These are phyloP conservation scores for Alectura lathami DNA, from an alignment of 2,113 vertebrate genomes.

Conservation along the genomic window DNA sequence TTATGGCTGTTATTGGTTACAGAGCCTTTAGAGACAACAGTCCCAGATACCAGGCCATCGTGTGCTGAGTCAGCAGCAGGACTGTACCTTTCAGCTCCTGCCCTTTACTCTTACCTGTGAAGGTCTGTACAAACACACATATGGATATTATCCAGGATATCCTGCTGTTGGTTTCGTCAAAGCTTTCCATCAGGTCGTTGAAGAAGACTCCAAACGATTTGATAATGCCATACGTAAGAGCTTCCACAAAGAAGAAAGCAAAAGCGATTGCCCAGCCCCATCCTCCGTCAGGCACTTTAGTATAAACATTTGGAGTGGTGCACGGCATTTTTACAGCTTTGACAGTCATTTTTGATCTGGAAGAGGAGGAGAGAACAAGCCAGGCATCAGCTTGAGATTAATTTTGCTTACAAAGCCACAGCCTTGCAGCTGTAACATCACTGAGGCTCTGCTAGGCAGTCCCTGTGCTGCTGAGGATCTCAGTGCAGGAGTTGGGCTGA, in stretches of 20 bases:
- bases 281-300: slow-evolving; percentile 92
- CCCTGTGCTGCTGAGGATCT: neutral
- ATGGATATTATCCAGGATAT: slow-evolving; percentile 97
- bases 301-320: slow-evolving; percentile 84
- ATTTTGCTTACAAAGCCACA: neutral
- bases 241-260: slow-evolving; percentile 91
- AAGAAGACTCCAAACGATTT: slow-evolving; percentile 97
- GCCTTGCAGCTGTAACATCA: neutral
- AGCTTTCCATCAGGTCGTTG: slow-evolving; percentile 89
- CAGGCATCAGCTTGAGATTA: neutral
- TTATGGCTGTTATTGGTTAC: neutral
- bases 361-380: slow-evolving; percentile 1
- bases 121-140: slow-evolving; percentile 92
- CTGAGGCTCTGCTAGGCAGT: accelerated
- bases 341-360: slow-evolving; percentile 81
- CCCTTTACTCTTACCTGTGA: slow-evolving; percentile 81
- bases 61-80: neutral
- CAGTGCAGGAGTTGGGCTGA: no score
- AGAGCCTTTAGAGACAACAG: neutral
- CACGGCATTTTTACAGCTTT: slow-evolving; percentile 71
- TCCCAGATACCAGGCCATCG: neutral
- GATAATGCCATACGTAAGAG: slow-evolving; percentile 92
- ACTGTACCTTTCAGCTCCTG: accelerated
- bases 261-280: slow-evolving; percentile 93
- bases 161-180: slow-evolving; percentile 89